Percentiles rank a stretch among this genome's conserved stretches.
Conservation (phyloP, 2,797 vertebrate species). For the Crypturellus tataupa region DNA sequence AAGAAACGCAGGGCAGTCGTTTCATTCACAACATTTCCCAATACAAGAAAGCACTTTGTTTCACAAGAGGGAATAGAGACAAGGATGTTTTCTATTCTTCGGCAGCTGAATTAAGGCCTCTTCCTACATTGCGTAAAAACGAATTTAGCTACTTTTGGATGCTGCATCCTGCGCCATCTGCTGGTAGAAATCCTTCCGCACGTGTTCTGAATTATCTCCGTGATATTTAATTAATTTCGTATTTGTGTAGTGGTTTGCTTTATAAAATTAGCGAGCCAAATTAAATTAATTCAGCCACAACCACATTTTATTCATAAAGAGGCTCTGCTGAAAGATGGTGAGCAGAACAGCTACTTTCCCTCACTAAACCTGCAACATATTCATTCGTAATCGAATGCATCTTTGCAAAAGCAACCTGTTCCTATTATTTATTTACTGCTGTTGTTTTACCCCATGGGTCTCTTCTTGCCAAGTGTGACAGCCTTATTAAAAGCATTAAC, state of each 20-base stretch:
- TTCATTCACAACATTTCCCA: not conserved
- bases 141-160: not conserved
- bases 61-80: not conserved
- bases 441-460: rapidly evolving
- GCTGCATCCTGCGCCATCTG: not conserved
- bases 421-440: rapidly evolving
- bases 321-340: not conserved
- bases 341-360: not conserved
- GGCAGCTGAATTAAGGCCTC: not conserved
- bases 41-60: not conserved
- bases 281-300: not conserved
- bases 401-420: not conserved
- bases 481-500: not conserved
- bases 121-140: not conserved
- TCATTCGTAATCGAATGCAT: not conserved
- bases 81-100: rapidly evolving
- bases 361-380: not conserved
- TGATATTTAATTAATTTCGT: rapidly evolving
- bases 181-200: not conserved
- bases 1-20: not conserved
- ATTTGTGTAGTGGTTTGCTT: not conserved
- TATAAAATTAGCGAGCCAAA: rapidly evolving
- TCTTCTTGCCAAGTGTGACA: not conserved
- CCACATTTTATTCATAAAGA: not conserved
- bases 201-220: not conserved